These are phyloP conservation scores for Trichopria drosophilae DNA, from an alignment of 2,888 invertebrate species.

Conservation along the genomic window DNA sequence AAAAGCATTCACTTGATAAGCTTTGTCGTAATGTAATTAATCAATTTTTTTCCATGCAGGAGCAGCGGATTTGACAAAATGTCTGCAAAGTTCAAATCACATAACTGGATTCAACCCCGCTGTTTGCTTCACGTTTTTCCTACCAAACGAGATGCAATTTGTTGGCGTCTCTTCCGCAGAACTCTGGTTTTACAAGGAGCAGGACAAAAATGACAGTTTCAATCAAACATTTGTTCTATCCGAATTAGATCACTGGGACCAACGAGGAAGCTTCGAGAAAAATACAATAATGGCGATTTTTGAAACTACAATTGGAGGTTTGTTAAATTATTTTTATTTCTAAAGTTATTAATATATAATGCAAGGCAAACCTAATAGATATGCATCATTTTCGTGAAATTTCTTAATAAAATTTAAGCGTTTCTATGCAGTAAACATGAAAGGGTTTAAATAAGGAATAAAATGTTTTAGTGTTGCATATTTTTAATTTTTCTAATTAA, in stretches of 20 bases:
- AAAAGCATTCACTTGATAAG: no score
- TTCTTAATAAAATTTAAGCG: no score
- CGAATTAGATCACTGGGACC: constrained; percentile 78
- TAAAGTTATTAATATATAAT: no score
- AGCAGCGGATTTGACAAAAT: constrained; percentile 60
- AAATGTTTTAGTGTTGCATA: no score
- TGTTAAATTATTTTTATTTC: constrained; percentile 9
- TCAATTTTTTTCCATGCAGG: constrained; percentile 54
- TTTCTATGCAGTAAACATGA: no score
- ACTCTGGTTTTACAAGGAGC: constrained; percentile 78
- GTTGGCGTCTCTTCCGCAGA: constrained; percentile 78
- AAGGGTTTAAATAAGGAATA: no score
- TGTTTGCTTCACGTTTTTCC: constrained; percentile 76
- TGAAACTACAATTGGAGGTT: constrained; percentile 72
- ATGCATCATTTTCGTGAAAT: no score
- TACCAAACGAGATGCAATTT: constrained; percentile 74
- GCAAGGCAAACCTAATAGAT: no score
- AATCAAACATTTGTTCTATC: constrained; percentile 78
- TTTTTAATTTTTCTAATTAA: no score
- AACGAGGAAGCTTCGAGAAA: constrained; percentile 69
- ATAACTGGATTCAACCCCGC: constrained; percentile 63
- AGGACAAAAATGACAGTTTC: constrained; percentile 66
- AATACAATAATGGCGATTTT: constrained; percentile 79
- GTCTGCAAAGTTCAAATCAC: constrained; percentile 51
- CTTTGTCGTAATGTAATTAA: no score